Percentiles rank a stretch among this genome's conserved stretches.
phyloP scores from a whole-genome alignment of 2,797 vertebrate species.

The Chlorospingus flavigularis region DNA sequence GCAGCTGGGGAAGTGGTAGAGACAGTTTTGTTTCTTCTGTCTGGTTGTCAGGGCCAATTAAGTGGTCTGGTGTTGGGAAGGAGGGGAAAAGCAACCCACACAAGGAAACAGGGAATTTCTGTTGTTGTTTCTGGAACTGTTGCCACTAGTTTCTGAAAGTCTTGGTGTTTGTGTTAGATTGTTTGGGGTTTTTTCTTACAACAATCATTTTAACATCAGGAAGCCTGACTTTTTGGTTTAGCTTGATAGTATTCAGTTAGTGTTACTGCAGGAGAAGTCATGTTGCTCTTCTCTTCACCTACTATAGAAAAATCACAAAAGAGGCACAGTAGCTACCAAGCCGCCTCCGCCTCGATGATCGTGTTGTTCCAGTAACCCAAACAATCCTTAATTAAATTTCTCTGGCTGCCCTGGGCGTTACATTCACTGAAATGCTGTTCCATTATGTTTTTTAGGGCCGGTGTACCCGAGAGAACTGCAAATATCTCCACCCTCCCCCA shows the following conservation, averaged over 20 bases:
- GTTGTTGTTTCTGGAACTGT: background rate
- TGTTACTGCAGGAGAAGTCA: background rate
- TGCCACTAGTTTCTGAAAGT: background rate
- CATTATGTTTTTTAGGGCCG: slow-evolving; percentile 82
- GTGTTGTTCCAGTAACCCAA: background rate
- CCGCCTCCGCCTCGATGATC: background rate
- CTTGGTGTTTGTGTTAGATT: background rate
- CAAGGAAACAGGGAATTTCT: background rate
- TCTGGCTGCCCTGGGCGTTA: background rate
- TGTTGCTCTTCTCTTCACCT: background rate
- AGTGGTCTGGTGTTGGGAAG: background rate
- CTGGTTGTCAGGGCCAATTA: background rate
- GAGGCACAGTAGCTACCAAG: background rate
- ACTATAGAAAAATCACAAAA: background rate
- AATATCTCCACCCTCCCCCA: slow-evolving; percentile 96
- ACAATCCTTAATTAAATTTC: slow-evolving; percentile 2
- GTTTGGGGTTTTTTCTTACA: background rate
- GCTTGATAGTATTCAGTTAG: background rate
- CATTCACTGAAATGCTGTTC: background rate
- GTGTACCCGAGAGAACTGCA: slow-evolving; percentile 96
- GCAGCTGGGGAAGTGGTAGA: background rate
- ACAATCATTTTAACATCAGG: background rate
- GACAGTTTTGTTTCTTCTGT: background rate
- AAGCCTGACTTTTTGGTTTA: background rate
- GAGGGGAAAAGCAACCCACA: background rate